Conservation (phyloP, 2,888 invertebrate genomes). For the Plagodis pulveraria region DNA sequence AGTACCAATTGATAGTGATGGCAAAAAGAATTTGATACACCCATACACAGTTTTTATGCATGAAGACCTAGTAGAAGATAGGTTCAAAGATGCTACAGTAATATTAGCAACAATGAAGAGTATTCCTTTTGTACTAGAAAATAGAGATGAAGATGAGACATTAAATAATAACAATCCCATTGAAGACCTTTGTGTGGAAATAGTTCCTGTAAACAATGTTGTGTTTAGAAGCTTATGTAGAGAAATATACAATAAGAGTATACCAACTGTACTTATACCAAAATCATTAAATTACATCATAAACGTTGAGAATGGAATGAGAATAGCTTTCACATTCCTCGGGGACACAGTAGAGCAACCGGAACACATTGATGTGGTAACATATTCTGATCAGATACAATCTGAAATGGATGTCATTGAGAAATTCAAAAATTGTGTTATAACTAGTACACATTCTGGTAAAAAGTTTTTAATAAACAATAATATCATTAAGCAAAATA, state of each 20-base stretch:
- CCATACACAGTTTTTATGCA: constrained; percentile 77
- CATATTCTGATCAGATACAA: constrained; percentile 66
- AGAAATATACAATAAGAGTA: constrained; percentile 71
- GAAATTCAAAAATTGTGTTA: constrained; percentile 80
- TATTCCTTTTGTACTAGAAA: constrained; percentile 58
- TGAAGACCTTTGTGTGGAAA: constrained; percentile 74
- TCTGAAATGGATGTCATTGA: constrained; percentile 67
- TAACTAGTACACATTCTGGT: constrained; percentile 74
- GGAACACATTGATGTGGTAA: constrained; percentile 79
- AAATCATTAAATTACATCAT: constrained; percentile 82
- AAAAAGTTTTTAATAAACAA: constrained; percentile 84
- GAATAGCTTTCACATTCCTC: constrained; percentile 79
- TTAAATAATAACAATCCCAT: constrained; percentile 53
- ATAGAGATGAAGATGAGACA: constrained; percentile 50
- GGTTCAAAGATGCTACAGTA: constrained; percentile 58
- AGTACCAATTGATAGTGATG: constrained; percentile 74
- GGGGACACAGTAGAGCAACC: constrained; percentile 65
- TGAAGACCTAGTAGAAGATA: constrained; percentile 67
- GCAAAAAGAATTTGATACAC: constrained; percentile 73
- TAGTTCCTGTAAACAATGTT: constrained; percentile 69
- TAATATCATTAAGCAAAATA: constrained; percentile 75
- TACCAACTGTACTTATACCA: constrained; percentile 81
- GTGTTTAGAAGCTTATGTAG: constrained; percentile 70
- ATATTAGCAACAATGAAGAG: constrained; percentile 70
- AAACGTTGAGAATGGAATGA: constrained; percentile 82